Evolutionary conservation across 2,113 vertebrate species (phyloP), one percentile per base, ranked within the genome.

Genomic region (Ceyx cyanopectus): DNA sequence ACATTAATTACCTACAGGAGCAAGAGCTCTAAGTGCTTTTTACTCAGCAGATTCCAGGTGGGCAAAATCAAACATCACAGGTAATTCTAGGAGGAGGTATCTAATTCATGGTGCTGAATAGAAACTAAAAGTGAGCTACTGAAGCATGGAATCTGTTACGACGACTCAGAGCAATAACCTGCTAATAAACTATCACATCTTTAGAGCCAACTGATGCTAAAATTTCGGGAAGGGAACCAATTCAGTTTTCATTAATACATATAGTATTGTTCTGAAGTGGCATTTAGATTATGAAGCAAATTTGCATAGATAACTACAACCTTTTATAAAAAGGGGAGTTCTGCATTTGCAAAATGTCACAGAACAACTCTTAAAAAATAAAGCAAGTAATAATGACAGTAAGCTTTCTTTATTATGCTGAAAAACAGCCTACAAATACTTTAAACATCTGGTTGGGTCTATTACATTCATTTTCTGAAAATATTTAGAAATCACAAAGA

Each of bases 281-380:
- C 23, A 85, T 95, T 93, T 86, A 60, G 81, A 77, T 68, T 34
- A 87, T 2, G 3, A 73, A 74, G 46, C 32, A 91, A 92, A 81
- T 66, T 66, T 85, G 74, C 70, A 87, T 69, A 65, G 58, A 60
- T 72, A 94, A 77, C 67, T 43, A 46, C 69, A 85, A 54, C 54
- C 57, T 81, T 80, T 87, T 48, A 46, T 53, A 54, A 81, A 90
- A 85, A 54, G 65, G 6, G 19, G 32, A 17, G 29, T 18, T 80
- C 89, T 87, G 67, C 30, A 37, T 81, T 93, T 89, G 73, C 60
- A 63, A 96, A 89, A 89, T 93, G 56, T 74, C 92, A 12, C 26
- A 67, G 43, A 46, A 46, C 29, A 21, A 66, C 63, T 30, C 63
- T 46, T 66, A 21, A 30, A 46, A 65, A 65, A n/a, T 9, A 21